These are phyloP conservation scores for Drosophila insularis DNA, from an alignment of 1,140 invertebrate genomes.

Conservation along the genomic window DNA sequence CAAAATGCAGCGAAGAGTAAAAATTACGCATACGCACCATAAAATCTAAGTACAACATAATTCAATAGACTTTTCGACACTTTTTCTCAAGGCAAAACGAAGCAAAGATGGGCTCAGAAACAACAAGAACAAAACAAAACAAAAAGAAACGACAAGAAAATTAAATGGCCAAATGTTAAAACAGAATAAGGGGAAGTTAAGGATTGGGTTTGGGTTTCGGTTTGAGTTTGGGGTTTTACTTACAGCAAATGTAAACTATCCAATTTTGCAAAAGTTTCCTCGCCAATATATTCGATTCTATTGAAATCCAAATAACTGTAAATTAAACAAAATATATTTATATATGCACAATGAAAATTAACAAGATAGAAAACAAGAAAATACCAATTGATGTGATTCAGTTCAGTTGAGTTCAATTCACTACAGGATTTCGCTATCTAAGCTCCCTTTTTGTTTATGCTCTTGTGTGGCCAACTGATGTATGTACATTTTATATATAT, in stretches of 20 bases:
- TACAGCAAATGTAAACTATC: constrained; percentile 83
- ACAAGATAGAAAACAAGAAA: constrained; percentile 17
- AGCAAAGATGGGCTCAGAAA: constrained; percentile 4
- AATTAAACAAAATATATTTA: constrained; percentile 52
- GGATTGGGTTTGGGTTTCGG: too few relatives aligned
- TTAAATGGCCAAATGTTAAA: constrained; percentile 31
- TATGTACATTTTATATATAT: constrained; percentile 23
- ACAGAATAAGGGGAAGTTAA: constrained; percentile 14
- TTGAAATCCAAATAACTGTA: constrained; percentile 83
- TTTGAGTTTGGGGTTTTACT: constrained; percentile 52
- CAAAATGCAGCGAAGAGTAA: constrained; percentile 77
- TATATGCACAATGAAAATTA: constrained; percentile 30
- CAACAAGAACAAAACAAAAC: constrained; percentile 18
- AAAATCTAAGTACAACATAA: constrained; percentile 80
- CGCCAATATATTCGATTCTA: constrained; percentile 82
- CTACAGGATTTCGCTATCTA: neutral
- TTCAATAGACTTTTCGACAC: constrained; percentile 80
- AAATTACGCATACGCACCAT: constrained; percentile 80
- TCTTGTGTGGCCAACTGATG: constrained; percentile 18
- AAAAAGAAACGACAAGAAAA: constrained; percentile 27
- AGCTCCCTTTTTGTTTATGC: constrained; percentile 1
- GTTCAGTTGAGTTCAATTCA: neutral
- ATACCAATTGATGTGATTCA: constrained; percentile 1
- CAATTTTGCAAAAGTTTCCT: constrained; percentile 82
- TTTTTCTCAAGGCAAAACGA: constrained; percentile 38